These are phyloP conservation scores for Dermolepida albohirtum DNA, from an alignment of 2,888 invertebrate species.

Conservation along the genomic window DNA sequence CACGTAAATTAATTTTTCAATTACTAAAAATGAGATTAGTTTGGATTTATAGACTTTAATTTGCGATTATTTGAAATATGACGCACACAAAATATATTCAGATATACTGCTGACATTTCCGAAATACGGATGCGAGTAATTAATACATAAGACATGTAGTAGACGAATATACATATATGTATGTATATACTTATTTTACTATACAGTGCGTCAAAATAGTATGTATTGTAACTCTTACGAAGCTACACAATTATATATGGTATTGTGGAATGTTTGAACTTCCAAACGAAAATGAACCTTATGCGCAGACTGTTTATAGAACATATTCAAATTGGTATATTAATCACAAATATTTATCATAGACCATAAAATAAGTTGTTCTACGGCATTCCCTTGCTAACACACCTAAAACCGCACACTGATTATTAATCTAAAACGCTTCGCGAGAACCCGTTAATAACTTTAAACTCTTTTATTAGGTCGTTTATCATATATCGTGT, in stretches of 20 bases:
- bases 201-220: not conserved
- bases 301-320: conserved; percentile 11
- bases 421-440: conserved; percentile 8
- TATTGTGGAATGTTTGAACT: conserved; percentile 47
- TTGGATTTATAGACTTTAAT: not conserved
- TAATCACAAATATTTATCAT: conserved; percentile 36
- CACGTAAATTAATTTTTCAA: conserved; percentile 9
- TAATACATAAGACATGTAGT: not conserved
- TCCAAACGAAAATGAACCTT: conserved; percentile 36
- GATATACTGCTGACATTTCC: conserved; percentile 6
- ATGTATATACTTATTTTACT: not conserved
- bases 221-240: not conserved
- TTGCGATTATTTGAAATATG: conserved; percentile 22
- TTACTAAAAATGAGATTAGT: not conserved
- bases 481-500: no score
- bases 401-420: conserved; percentile 34
- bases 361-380: conserved; percentile 37
- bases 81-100: conserved; percentile 3
- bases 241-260: conserved; percentile 27
- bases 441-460: conserved; percentile 12
- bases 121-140: conserved; percentile 8
- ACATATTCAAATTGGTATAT: conserved; percentile 16
- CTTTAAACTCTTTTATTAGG: not conserved
- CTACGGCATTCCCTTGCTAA: conserved; percentile 39
- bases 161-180: no score